These are phyloP conservation scores for Dendropsophus ebraccatus DNA, from an alignment of 2,113 vertebrate species.

Conservation along the genomic window DNA sequence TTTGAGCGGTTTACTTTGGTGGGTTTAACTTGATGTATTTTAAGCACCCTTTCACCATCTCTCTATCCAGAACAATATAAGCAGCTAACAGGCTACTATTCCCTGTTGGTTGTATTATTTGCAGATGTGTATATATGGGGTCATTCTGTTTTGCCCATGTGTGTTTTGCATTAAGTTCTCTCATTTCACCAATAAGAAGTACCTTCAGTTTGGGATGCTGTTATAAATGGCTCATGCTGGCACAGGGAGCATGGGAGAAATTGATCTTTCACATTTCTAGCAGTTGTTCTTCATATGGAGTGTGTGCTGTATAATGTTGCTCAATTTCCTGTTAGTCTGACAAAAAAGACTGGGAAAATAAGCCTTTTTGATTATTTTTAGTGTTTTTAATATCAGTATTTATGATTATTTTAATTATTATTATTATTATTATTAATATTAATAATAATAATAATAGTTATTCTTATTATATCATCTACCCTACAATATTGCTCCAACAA, in stretches of 20 bases:
- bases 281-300: not conserved
- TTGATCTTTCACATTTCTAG: not conserved
- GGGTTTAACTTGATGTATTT: slow-evolving; percentile 10
- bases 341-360: too few relatives aligned
- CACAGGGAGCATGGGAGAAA: not conserved
- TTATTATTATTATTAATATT: too few relatives aligned
- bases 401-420: too few relatives aligned
- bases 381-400: too few relatives aligned
- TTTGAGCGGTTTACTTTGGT: slow-evolving; percentile 64
- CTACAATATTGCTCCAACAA: too few relatives aligned
- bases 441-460: too few relatives aligned
- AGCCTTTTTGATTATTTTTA: too few relatives aligned
- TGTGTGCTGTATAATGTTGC: too few relatives aligned
- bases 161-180: not conserved
- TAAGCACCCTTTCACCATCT: slow-evolving; percentile 18
- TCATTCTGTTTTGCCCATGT: not conserved
- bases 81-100: not conserved
- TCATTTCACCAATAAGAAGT: not conserved
- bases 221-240: not conserved
- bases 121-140: not conserved
- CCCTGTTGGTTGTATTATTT: not conserved
- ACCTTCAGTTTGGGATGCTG: not conserved
- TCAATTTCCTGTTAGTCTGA: too few relatives aligned
- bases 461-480: too few relatives aligned
- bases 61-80: slow-evolving; percentile 13